phyloP scores from a whole-genome alignment of 2,113 vertebrate genomes.

The Tragelaphus scriptus region DNA sequence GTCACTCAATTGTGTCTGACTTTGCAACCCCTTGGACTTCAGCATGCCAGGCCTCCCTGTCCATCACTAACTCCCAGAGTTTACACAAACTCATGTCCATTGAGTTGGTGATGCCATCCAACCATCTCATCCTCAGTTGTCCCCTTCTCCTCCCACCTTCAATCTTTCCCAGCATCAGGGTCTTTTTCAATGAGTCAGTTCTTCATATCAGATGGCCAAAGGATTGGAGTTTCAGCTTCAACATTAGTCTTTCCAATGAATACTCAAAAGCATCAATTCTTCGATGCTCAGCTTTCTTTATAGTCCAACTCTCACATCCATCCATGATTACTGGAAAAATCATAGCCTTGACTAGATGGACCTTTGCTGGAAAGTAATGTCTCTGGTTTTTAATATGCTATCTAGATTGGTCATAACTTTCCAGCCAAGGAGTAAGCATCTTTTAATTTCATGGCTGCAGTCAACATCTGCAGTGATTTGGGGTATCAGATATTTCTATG shows the following conservation, averaged over 20 bases:
- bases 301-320: neutral
- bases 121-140: neutral
- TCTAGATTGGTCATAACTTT: neutral
- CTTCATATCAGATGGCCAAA: neutral
- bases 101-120: neutral
- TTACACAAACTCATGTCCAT: neutral
- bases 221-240: neutral
- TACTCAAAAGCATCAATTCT: neutral
- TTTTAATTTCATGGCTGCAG: neutral
- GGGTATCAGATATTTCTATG: neutral
- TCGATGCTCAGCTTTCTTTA: accelerated
- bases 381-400: neutral
- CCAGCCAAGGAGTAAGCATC: neutral
- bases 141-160: neutral
- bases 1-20: neutral
- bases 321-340: neutral
- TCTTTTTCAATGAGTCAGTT: neutral
- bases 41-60: neutral
- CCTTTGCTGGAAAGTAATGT: neutral
- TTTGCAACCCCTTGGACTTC: neutral
- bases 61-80: accelerated
- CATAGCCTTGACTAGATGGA: neutral
- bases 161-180: neutral
- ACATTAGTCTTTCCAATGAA: neutral
- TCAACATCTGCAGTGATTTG: neutral